These are phyloP conservation scores for Spilosoma lubricipeda DNA, from an alignment of 2,888 invertebrate genomes.

Conservation along the genomic window DNA sequence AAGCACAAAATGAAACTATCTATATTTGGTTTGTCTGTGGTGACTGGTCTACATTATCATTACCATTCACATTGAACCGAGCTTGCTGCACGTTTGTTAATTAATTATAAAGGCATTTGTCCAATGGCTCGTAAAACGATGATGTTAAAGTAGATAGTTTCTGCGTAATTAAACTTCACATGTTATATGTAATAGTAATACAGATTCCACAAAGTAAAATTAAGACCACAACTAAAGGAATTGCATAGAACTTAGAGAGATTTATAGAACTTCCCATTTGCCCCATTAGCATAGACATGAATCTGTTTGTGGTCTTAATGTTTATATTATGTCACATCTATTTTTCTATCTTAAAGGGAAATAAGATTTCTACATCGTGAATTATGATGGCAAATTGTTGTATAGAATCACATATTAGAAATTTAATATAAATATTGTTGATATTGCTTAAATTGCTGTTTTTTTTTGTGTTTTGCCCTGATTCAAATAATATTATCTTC, in stretches of 20 bases:
- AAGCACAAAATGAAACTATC: slow-evolving; percentile 1
- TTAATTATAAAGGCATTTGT: slow-evolving; percentile 77
- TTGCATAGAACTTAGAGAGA: slow-evolving; percentile 43
- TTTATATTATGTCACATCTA: slow-evolving; percentile 77
- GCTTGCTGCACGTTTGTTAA: slow-evolving; percentile 77
- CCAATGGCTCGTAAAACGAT: slow-evolving; percentile 66
- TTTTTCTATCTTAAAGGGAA: slow-evolving; percentile 78
- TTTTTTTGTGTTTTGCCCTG: slow-evolving; percentile 56
- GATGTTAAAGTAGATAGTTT: slow-evolving; percentile 61
- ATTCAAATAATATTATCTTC: neutral
- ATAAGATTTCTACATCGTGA: slow-evolving; percentile 67
- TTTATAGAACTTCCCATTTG: slow-evolving; percentile 29
- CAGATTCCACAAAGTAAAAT: slow-evolving; percentile 47
- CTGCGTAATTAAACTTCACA: slow-evolving; percentile 39
- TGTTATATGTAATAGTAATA: slow-evolving; percentile 37
- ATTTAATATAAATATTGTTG: slow-evolving; percentile 83
- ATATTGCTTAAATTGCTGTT: slow-evolving; percentile 80
- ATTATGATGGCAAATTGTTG: slow-evolving; percentile 71
- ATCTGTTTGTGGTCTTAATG: slow-evolving; percentile 65
- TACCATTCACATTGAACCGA: slow-evolving; percentile 58
- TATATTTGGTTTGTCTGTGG: slow-evolving; percentile 8
- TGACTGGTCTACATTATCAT: slow-evolving; percentile 25
- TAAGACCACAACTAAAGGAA: slow-evolving; percentile 66
- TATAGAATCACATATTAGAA: slow-evolving; percentile 74
- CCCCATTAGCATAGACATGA: slow-evolving; percentile 45